Evolutionary conservation across 2,113 vertebrate genomes (phyloP), one percentile per base, ranked within the genome.

Genomic region (Chamaetylas fuelleborni): DNA sequence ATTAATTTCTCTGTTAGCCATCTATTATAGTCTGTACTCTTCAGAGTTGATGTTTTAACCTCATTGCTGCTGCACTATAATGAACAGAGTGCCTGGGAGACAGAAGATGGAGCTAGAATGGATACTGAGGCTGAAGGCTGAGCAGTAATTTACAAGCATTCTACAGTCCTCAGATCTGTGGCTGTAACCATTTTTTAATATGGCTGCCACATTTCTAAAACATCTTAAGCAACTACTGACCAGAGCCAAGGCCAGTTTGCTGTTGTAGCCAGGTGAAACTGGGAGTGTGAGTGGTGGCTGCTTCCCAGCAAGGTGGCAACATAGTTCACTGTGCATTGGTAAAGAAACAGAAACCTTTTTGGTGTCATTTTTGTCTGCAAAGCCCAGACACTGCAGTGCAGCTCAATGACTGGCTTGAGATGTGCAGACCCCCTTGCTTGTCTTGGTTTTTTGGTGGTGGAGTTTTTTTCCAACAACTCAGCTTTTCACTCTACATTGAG

Each of bases 391-490:
- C 34, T 18, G 19, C 29, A 60, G 71, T 0, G 0, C 28, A n/a
- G 53, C 36, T 85, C 2, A 3, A 4, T 34, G 61, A 33, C 31
- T 57, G n/a, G 66, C 17, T 62, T 71, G 40, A 48, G 43, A 85
- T 64, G 23, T 42, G 34, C 67, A 78, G 64, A 51, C 13, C 13
- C 14, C 38, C 17, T 54, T 51, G 16, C 47, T 72, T 69, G 9
- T 51, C 34, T 77, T 72, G 9, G 2, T 9, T 43, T 77, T 70
- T 53, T 53, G 12, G 33, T 70, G 24, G 8, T 40, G 22, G 15
- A 3, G 2, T 5, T 45, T 48, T 29, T 54, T 11, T 1, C 19
- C 17, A 74, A 9, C 26, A 48, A 8, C 29, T 14, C 0, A 1
- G 26, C 16, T 81, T 88, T 91, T 84, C 42, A 66, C 34, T 90